Evolutionary conservation across 2,113 vertebrate genomes (phyloP).

Genomic region (Mellivora capensis): DNA sequence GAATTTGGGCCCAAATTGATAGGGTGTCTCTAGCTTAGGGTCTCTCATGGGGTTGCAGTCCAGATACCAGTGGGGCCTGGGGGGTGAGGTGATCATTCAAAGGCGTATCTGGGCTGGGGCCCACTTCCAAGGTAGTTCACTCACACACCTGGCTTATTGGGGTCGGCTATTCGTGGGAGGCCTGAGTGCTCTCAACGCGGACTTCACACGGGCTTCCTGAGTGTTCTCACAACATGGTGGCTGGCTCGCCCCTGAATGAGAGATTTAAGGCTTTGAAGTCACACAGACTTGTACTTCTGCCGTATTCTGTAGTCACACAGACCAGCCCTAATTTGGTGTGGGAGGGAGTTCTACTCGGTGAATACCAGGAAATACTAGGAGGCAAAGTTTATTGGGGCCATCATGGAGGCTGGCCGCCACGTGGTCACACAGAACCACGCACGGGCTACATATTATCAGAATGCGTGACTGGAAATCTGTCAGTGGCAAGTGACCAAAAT

Average conservation of each 20-base stretch:
- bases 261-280: background rate
- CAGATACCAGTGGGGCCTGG: background rate
- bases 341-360: no score
- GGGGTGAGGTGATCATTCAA: background rate
- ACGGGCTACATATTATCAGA: background rate
- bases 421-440: background rate
- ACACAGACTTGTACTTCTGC: background rate
- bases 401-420: background rate
- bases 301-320: background rate
- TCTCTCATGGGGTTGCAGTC: background rate
- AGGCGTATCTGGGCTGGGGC: background rate
- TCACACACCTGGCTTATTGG: background rate
- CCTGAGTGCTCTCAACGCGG: rapidly evolving
- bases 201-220: background rate
- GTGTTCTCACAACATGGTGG: background rate
- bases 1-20: background rate
- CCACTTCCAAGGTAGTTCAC: background rate
- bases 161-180: background rate
- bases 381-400: background rate
- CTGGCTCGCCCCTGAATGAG: background rate
- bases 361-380: background rate
- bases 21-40: background rate
- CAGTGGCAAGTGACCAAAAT: background rate
- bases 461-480: background rate
- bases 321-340: background rate